Conservation (phyloP, 2,888 invertebrate genomes). For the Chymomyza fuscimana region DNA sequence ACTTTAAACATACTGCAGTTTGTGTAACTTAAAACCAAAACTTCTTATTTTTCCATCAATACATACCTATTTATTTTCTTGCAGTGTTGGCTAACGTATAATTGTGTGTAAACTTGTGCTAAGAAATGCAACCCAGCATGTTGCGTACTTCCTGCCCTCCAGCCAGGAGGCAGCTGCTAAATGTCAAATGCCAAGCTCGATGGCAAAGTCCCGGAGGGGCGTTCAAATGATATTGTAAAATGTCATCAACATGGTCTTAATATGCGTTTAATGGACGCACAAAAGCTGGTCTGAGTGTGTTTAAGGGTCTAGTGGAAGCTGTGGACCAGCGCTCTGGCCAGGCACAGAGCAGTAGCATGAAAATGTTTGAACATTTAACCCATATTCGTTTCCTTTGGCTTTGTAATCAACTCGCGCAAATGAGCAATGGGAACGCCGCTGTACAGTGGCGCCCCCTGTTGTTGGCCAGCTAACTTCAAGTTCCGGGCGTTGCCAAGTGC, state of each 20-base stretch:
- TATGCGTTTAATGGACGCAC: slow-evolving; percentile 29
- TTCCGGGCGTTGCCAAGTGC: not conserved
- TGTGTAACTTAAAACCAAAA: too few relatives aligned
- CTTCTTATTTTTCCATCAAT: too few relatives aligned
- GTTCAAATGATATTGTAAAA: slow-evolving; percentile 21
- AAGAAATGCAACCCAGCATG: slow-evolving; percentile 2
- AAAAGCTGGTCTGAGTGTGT: not conserved
- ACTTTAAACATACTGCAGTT: too few relatives aligned
- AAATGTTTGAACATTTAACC: slow-evolving; percentile 8
- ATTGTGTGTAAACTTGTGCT: not conserved
- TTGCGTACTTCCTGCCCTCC: not conserved
- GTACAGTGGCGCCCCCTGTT: not conserved
- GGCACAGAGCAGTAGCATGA: slow-evolving; percentile 3
- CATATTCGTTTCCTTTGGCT: not conserved
- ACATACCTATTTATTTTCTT: not conserved
- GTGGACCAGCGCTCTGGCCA: not conserved
- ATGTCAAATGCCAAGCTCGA: slow-evolving; percentile 26
- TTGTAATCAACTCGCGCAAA: slow-evolving; percentile 10
- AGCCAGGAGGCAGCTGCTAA: slow-evolving; percentile 17
- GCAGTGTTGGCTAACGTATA: not conserved
- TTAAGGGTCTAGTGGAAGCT: not conserved
- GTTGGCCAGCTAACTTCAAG: slow-evolving; percentile 6
- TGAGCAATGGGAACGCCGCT: slow-evolving; percentile 7
- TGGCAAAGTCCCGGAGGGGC: slow-evolving; percentile 4
- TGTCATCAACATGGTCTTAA: slow-evolving; percentile 36